These are phyloP conservation scores for Orchestia grillus DNA, from an alignment of 1,140 invertebrate species.

Conservation along the genomic window DNA sequence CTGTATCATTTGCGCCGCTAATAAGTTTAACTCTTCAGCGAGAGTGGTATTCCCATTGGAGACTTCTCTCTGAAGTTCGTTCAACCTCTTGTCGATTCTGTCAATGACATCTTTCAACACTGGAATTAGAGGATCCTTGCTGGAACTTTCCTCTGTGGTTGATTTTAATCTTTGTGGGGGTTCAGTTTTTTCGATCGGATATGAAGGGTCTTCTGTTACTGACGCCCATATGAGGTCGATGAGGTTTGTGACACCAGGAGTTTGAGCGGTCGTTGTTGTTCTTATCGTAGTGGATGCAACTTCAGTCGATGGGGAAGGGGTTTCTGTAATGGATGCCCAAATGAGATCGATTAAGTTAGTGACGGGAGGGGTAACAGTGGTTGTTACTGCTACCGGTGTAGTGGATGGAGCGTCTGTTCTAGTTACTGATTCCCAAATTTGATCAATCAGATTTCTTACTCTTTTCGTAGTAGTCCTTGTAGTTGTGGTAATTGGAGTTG, in stretches of 20 bases:
- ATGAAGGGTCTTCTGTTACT: neutral
- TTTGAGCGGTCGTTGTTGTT: neutral
- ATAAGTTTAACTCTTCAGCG: constrained; percentile 11
- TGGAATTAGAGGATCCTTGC: neutral
- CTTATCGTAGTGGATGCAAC: neutral
- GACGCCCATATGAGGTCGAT: constrained; percentile 4
- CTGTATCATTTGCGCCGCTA: neutral
- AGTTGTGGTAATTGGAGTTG: neutral
- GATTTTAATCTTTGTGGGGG: neutral
- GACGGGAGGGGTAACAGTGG: neutral
- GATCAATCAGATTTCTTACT: neutral
- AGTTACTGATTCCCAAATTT: neutral
- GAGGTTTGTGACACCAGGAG: neutral
- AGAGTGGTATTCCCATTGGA: constrained; percentile 8
- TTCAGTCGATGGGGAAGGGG: neutral
- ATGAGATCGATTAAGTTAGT: constrained; percentile 18
- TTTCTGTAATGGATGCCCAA: neutral
- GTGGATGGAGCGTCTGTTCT: neutral
- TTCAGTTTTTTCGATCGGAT: neutral
- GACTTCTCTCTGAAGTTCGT: constrained; percentile 1
- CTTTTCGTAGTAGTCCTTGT: neutral
- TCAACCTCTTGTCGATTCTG: neutral
- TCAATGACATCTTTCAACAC: constrained; percentile 1
- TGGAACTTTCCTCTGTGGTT: neutral
- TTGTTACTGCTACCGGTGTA: neutral